phyloP scores from a whole-genome alignment of 2,113 vertebrate species.

The Accipiter cooperii region DNA sequence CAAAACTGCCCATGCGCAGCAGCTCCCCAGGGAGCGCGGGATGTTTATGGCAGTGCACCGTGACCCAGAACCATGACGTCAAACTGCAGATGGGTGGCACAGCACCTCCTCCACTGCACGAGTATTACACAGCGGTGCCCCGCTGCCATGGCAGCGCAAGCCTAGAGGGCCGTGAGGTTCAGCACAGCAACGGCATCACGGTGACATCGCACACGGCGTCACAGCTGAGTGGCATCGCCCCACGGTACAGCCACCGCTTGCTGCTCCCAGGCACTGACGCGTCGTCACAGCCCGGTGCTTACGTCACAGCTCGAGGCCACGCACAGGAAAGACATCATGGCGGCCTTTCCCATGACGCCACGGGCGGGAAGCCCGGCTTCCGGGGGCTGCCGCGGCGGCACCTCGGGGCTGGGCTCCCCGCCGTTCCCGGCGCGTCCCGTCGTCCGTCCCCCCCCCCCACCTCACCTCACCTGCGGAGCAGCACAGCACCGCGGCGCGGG shows the following conservation, averaged over 20 bases:
- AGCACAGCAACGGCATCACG: background rate
- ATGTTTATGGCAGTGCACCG: rapidly evolving
- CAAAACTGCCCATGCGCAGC: rapidly evolving
- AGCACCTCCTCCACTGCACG: rapidly evolving
- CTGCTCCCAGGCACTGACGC: background rate
- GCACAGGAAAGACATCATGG: rapidly evolving
- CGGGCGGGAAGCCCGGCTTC: background rate
- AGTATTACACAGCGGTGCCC: rapidly evolving
- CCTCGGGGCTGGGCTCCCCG: background rate
- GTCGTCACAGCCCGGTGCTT: background rate
- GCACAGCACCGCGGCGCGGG: constrained; percentile 80
- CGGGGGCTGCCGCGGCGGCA: background rate
- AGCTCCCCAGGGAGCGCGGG: rapidly evolving
- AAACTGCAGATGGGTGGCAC: rapidly evolving
- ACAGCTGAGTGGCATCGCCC: no score
- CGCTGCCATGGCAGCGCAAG: rapidly evolving
- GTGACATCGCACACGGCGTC: rapidly evolving
- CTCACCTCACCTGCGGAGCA: constrained; percentile 90
- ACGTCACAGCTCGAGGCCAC: background rate
- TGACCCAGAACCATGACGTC: rapidly evolving
- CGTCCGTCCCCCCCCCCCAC: constrained; percentile 16
- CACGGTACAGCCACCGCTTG: background rate
- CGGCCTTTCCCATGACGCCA: background rate
- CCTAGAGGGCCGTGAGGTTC: background rate
- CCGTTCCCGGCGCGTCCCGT: background rate